Percentiles rank a stretch among this genome's conserved stretches.
These are phyloP conservation scores for Drosophila borborema DNA, from an alignment of 2,888 invertebrate genomes.

Conservation along the genomic window DNA sequence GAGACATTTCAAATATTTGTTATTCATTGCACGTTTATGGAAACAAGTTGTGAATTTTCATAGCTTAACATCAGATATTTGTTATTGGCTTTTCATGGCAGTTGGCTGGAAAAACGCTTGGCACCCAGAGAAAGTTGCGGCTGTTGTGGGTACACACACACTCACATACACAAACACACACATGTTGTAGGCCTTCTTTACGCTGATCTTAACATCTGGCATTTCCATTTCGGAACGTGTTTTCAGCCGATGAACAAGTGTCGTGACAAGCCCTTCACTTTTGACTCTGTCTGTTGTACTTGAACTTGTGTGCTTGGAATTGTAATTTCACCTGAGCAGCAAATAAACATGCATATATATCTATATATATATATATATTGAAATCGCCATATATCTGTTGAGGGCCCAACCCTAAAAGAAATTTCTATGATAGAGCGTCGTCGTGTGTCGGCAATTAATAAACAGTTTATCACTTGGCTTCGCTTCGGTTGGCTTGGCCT, in stretches of 20 bases:
- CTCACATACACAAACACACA: constrained; percentile 7
- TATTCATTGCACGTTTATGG: constrained; percentile 36
- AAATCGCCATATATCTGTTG: constrained; percentile 12
- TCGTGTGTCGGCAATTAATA: constrained; percentile 57
- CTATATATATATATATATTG: not conserved
- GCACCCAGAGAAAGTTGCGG: constrained; percentile 59
- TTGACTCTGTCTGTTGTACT: constrained; percentile 38
- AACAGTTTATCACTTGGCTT: constrained; percentile 42
- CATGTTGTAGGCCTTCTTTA: constrained; percentile 29
- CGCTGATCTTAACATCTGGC: constrained; percentile 39
- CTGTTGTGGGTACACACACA: constrained; percentile 23
- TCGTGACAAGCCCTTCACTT: constrained; percentile 73
- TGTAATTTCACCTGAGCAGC: constrained; percentile 59
- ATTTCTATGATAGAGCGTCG: constrained; percentile 54
- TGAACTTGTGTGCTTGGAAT: constrained; percentile 63
- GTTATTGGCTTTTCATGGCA: constrained; percentile 47
- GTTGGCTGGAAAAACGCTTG: constrained; percentile 42
- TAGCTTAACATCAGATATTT: constrained; percentile 5
- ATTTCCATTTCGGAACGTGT: constrained; percentile 50
- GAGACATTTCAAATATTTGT: constrained; percentile 11
- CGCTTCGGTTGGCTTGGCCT: constrained; percentile 12
- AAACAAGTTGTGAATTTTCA: constrained; percentile 11
- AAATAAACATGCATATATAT: constrained; percentile 4
- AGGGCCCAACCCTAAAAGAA: constrained; percentile 49
- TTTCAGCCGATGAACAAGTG: constrained; percentile 44